Evolutionary conservation across 2,888 invertebrate genomes (phyloP), one percentile per base, ranked within the genome.

Genomic region (Drosophila sordidula): DNA sequence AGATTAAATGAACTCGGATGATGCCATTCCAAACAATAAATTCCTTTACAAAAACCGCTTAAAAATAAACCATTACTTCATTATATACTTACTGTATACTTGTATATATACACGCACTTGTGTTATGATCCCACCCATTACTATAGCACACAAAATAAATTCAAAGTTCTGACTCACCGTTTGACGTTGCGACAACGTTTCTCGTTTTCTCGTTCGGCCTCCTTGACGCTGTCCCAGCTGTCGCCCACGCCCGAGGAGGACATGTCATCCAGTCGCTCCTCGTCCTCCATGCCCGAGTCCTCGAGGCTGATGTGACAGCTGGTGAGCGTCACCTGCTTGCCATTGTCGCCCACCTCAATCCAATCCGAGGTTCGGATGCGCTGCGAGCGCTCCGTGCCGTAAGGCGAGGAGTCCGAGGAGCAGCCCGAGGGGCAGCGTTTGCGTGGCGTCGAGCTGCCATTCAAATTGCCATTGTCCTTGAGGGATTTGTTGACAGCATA

Each of bases 291-390:
- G 39, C 92, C 92, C 2, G 93, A 92, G 78, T 94, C 93, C 77
- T 94, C 94, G 51, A 94, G 92, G 62, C 93, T 93, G 51, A 94
- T 94, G 84, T 94, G 94, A 89, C 94, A 94, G 88, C 93, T 94
- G 54, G 93, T 93, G 74, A 93, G 88, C 6, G 93, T 92, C 45
- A 94, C 93, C 87, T 93, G 93, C 72, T 93, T 92, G 67, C 94
- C 94, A 89, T 93, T 93, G 76, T 93, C 93, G 62, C 92, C 93
- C 70, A 94, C 93, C 87, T 94, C 94, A 58, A 93, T 93, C 94
- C 94, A 94, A 89, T 94, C 94, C 0, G 93, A 93, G n/a, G 92
- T 92, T 59, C 92, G 89, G 42, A 92, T 92, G 49, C 92, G 89
- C 55, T 91, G 90, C 42, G 91, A 91, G 49, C 92, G 89, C 69